A percentile compares a stretch with the other conserved stretches of the same genome.
Evolutionary conservation across 1,140 invertebrate species (phyloP).

Genomic region (Hyposmocoma kahamanoa): DNA sequence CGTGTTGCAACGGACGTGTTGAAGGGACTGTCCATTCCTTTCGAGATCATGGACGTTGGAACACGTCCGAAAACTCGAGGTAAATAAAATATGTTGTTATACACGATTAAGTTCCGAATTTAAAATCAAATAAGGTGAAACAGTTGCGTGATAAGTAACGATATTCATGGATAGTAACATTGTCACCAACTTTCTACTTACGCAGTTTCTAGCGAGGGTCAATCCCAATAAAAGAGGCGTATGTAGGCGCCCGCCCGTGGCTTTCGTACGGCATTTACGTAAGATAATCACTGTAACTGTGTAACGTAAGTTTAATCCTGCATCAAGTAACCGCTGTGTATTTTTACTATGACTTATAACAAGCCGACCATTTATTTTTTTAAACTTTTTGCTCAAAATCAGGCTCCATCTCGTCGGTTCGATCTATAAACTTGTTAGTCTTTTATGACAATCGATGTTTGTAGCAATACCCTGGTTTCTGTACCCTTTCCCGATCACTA

Average conservation of each 20-base stretch:
- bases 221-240: conserved; percentile 27
- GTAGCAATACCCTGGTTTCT: conserved; percentile 51
- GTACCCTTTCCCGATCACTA: conserved; percentile 48
- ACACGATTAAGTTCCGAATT: too few species aligned
- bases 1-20: too few species aligned
- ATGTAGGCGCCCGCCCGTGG: conserved; percentile 50
- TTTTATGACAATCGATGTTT: conserved; percentile 56
- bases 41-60: too few species aligned
- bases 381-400: conserved; percentile 69
- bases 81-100: too few species aligned
- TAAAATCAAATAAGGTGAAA: too few species aligned
- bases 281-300: conserved; percentile 63
- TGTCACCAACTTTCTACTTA: too few species aligned
- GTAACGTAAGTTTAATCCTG: conserved; percentile 65
- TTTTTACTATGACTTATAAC: conserved; percentile 62
- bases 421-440: conserved; percentile 11
- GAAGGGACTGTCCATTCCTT: too few species aligned
- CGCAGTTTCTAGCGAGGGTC: too few species aligned
- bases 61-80: too few species aligned
- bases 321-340: conserved; percentile 63
- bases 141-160: too few species aligned
- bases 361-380: conserved; percentile 66
- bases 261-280: conserved; percentile 60
- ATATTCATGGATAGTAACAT: too few species aligned
- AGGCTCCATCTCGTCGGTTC: conserved; percentile 51